Evolutionary conservation across 2,113 vertebrate genomes (phyloP).

Genomic region (Dipodomys ordii): DNA sequence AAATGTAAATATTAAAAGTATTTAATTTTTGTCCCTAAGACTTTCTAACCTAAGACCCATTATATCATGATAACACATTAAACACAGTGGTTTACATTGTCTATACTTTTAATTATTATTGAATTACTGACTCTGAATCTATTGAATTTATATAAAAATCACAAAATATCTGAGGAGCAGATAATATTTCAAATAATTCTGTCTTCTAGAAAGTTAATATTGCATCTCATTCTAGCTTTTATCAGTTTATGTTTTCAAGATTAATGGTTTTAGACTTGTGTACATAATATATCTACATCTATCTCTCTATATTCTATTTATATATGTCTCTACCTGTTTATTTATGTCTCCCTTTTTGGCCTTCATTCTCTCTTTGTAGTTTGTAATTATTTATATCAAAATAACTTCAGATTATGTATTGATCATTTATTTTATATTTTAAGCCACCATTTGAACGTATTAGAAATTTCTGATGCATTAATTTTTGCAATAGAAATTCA

Average conservation of each 20-base stretch:
- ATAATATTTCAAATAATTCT: background rate
- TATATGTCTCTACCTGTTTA: background rate
- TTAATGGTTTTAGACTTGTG: too few species aligned
- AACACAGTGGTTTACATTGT: background rate
- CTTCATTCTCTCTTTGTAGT: background rate
- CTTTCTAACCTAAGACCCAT: background rate
- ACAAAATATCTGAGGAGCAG: background rate
- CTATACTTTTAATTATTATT: background rate
- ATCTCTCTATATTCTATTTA: background rate
- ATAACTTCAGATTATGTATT: background rate
- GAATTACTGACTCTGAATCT: background rate
- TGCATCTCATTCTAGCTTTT: background rate
- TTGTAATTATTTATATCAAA: background rate
- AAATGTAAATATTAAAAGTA: background rate
- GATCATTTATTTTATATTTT: background rate
- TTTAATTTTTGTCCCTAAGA: background rate
- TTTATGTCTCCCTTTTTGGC: background rate
- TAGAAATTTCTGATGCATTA: background rate
- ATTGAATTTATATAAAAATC: background rate
- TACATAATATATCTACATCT: too few species aligned
- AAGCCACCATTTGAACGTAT: background rate
- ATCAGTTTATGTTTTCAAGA: background rate
- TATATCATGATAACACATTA: background rate
- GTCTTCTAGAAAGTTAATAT: background rate
- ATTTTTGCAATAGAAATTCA: constrained; percentile 3